Evolutionary conservation across 1,140 invertebrate species (phyloP), one percentile per base, ranked within the genome.

Genomic region (Neodiprion virginianus): DNA sequence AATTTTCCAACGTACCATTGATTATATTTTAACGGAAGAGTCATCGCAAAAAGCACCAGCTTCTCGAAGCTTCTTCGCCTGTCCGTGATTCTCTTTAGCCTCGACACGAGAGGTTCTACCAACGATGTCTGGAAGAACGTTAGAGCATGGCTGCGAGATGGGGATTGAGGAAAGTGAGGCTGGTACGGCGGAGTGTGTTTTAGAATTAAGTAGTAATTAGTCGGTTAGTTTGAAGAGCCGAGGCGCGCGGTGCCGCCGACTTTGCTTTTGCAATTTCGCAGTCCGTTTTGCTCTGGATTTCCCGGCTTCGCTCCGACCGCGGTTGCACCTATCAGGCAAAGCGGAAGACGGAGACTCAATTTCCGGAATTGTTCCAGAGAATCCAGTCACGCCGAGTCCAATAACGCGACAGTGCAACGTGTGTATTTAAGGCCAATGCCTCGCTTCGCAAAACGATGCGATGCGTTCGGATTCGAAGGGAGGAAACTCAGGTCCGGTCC

Each of bases 141-240:
- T 21, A 21, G 4, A 68, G 67, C 17, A 11, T 40, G 8, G 67
- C 7, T 9, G 48, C 21, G 49, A 49, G 14, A 21, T 48, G 2
- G n/a, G 8, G 70, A 71, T 23, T n/a, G 69, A 70, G 28, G 40
- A 40, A 14, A 72, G 66, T 23, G 66, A 7, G 14, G 66, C 23
- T 49, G 7, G 69, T 49, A 14, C 50, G 48, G 47, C 28, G 11
- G 48, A 65, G 50, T 72, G 71, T 72, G 50, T 72, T 72, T 72
- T 72, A 72, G 48, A 72, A 72, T 72, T 72, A 72, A 72, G 71
- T 72, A 72, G 53, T 72, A 72, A 72, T 72, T 72, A 72, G 48
- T 17, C 71, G 71, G 71, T 72, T 72, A 72, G 71, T 72, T 72
- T 40, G 0, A 40, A 40, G 28, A 40, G 28, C 71, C 28, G 49